Percentiles rank a stretch among this genome's conserved stretches.
phyloP scores from a whole-genome alignment of 2,113 vertebrate species.

The Origma solitaria region DNA sequence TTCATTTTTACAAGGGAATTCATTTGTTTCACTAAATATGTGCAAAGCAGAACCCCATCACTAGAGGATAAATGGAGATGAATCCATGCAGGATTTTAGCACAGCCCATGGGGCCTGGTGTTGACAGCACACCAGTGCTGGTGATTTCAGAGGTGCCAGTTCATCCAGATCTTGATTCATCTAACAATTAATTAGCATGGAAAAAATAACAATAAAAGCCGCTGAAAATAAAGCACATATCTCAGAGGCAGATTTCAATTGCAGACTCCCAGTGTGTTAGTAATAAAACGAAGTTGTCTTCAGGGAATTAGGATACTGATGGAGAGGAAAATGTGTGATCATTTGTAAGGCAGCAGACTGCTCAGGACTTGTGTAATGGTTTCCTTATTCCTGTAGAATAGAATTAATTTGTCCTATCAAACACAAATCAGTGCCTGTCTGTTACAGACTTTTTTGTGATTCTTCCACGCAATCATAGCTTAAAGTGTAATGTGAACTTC shows the following conservation, averaged over 20 bases:
- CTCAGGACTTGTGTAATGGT: not conserved
- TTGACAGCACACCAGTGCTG: not conserved
- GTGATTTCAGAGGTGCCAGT: not conserved
- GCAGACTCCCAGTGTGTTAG: not conserved
- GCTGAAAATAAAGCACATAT: not conserved
- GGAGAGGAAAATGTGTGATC: slow-evolving; percentile 40
- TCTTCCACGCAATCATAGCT: not conserved
- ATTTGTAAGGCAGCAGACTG: slow-evolving; percentile 3
- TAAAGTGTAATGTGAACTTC: not conserved
- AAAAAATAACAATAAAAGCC: not conserved
- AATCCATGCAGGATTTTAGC: not conserved
- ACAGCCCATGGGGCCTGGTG: not conserved
- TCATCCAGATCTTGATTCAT: not conserved
- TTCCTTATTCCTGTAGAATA: not conserved
- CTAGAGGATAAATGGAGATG: not conserved
- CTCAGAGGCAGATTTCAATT: not conserved
- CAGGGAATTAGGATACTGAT: slow-evolving; percentile 51
- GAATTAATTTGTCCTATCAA: not conserved
- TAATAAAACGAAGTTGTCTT: not conserved
- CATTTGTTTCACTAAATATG: not conserved
- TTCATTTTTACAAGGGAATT: not conserved
- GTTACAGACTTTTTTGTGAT: not conserved
- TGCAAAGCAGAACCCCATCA: not conserved
- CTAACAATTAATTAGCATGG: not conserved
- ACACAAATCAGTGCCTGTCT: not conserved